Percentiles rank a stretch among this genome's conserved stretches.
Evolutionary conservation across 1,140 invertebrate genomes (phyloP).

Genomic region (Pogonomyrmex californicus): DNA sequence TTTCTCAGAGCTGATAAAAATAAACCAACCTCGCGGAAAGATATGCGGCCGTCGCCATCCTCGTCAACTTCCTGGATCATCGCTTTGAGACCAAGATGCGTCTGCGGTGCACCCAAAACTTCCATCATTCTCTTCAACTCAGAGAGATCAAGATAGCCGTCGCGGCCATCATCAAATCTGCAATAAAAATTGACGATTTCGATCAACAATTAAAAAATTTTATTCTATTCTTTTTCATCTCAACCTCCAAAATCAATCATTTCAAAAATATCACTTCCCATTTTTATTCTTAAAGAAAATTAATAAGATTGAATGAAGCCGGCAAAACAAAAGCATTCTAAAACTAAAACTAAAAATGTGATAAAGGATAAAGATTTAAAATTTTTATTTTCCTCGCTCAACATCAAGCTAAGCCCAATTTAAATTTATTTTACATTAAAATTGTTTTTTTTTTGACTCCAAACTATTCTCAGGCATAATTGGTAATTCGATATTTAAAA

Average conservation of each 20-base stretch:
- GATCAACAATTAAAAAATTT: constrained; percentile 23
- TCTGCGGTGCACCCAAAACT: constrained; percentile 97
- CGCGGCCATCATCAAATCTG: constrained; percentile 96
- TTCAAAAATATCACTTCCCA: neutral
- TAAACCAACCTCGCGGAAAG: constrained; percentile 93
- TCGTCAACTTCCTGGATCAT: constrained; percentile 98
- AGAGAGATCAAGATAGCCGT: constrained; percentile 95
- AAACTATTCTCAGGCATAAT: neutral
- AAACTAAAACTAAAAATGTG: neutral
- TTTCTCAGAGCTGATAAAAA: constrained; percentile 34
- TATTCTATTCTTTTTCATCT: neutral
- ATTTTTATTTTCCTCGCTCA: neutral
- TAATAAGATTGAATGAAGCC: neutral
- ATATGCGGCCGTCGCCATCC: constrained; percentile 95
- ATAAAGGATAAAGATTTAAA: neutral
- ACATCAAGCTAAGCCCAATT: neutral
- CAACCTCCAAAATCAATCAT: neutral
- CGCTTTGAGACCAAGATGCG: constrained; percentile 96
- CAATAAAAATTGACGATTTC: constrained; percentile 78
- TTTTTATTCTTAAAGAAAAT: neutral
- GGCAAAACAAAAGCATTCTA: neutral
- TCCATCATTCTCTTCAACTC: constrained; percentile 99
- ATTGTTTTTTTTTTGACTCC: neutral
- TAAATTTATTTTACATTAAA: neutral
- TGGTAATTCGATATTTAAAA: neutral